Evolutionary conservation across 92 coral and sea anemone species (phyloP).

Genomic region (Heteractis magnifica): DNA sequence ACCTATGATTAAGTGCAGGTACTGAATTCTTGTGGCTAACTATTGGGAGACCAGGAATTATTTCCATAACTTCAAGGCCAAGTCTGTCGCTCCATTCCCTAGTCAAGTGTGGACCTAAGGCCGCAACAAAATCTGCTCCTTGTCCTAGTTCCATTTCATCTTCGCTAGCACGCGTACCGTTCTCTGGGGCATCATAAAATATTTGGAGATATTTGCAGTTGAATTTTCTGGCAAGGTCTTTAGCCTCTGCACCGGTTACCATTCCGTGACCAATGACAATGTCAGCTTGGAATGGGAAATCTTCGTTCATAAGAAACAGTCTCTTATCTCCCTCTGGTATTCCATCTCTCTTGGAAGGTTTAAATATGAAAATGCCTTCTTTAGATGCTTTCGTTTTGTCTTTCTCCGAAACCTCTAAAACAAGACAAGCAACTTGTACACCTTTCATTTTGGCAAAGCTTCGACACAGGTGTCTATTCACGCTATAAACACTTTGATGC

Average conservation of each 20-base stretch:
- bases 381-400: constrained; percentile 42
- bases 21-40: not conserved
- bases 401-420: constrained; percentile 42
- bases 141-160: constrained; percentile 25
- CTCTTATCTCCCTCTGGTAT: constrained; percentile 30
- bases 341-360: constrained; percentile 40
- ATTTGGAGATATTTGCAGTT: constrained; percentile 49
- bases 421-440: constrained; percentile 56
- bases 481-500: constrained; percentile 40
- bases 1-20: not conserved
- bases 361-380: constrained; percentile 45
- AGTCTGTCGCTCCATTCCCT: constrained; percentile 52
- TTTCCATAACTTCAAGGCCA: constrained; percentile 29
- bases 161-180: not conserved
- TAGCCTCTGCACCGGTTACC: constrained; percentile 59
- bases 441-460: constrained; percentile 37
- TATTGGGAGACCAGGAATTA: constrained; percentile 46
- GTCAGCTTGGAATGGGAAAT: constrained; percentile 51
- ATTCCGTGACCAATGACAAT: constrained; percentile 58
- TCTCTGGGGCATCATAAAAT: constrained; percentile 36
- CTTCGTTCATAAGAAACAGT: constrained; percentile 41
- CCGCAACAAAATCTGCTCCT: constrained; percentile 58
- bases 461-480: constrained; percentile 49
- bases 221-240: constrained; percentile 43
- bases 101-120: constrained; percentile 47